These are phyloP conservation scores for Pachyrhynchus sulphureomaculatus DNA, from an alignment of 1,140 invertebrate species.

Conservation along the genomic window DNA sequence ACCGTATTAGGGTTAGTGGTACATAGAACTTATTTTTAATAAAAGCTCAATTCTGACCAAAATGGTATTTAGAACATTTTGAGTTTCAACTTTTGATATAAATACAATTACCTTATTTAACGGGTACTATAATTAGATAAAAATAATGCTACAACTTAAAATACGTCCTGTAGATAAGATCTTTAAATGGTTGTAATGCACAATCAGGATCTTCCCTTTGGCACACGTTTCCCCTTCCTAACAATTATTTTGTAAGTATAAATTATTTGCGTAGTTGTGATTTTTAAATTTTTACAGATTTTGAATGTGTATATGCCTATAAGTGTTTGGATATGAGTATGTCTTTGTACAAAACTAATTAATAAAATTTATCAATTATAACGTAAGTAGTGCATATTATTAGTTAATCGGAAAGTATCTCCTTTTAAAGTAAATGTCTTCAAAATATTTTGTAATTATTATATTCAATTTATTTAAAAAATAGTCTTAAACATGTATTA, in stretches of 20 bases:
- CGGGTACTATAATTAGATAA: too few relatives aligned
- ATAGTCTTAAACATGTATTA: background rate
- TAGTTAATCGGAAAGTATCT: background rate
- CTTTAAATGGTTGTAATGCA: too few relatives aligned
- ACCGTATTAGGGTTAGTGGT: too few relatives aligned
- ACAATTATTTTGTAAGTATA: background rate
- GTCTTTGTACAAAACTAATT: slow-evolving; percentile 11
- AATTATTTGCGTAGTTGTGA: slow-evolving; percentile 1
- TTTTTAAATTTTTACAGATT: slow-evolving; percentile 2
- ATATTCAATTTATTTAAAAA: background rate
- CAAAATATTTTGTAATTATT: background rate
- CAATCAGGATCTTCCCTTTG: background rate
- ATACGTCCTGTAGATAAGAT: too few relatives aligned
- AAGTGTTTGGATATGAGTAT: slow-evolving; percentile 1
- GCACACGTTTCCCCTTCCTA: background rate
- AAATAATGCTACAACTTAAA: too few relatives aligned
- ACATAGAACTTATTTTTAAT: too few relatives aligned
- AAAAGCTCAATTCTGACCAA: too few relatives aligned
- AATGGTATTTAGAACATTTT: too few relatives aligned
- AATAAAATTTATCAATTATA: background rate
- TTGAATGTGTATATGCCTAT: background rate
- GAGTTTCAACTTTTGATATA: too few relatives aligned
- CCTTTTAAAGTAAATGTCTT: background rate
- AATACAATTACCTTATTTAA: too few relatives aligned
- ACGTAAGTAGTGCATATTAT: background rate